Evolutionary conservation across 2,888 invertebrate species (phyloP).

Genomic region (Eupithecia dodoneata): DNA sequence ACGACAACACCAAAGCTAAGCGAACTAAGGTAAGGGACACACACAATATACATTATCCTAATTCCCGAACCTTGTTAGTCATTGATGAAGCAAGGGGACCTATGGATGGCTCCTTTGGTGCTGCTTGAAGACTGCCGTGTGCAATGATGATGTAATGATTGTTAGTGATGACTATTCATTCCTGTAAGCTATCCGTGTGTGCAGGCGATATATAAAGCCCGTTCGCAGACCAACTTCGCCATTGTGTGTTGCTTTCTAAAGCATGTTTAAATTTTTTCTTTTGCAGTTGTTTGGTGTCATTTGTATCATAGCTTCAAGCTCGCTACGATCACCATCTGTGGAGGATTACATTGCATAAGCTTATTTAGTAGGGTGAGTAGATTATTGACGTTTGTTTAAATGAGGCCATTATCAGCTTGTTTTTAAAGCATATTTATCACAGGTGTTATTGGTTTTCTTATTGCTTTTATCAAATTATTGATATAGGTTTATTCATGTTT

Average conservation of each 20-base stretch:
- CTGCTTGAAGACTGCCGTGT: conserved; percentile 76
- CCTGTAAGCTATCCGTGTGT: conserved; percentile 81
- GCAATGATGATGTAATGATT: conserved; percentile 70
- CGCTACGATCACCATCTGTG: conserved; percentile 85
- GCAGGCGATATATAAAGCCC: conserved; percentile 81
- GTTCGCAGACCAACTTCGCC: conserved; percentile 73
- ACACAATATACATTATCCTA: conserved; percentile 56
- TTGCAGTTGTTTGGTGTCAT: conserved; percentile 85
- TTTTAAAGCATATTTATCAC: background rate
- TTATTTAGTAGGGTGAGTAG: conserved; percentile 69
- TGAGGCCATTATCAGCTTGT: conserved; percentile 33
- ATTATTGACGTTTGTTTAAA: conserved; percentile 45
- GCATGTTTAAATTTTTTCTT: conserved; percentile 85
- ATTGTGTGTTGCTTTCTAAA: conserved; percentile 77
- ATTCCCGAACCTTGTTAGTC: conserved; percentile 73
- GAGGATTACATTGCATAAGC: conserved; percentile 83
- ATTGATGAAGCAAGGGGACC: conserved; percentile 72
- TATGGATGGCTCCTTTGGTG: conserved; percentile 71
- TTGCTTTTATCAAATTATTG: conserved; percentile 14
- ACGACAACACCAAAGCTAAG: conserved; percentile 56
- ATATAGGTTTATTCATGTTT: conserved; percentile 23
- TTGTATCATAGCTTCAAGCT: conserved; percentile 85
- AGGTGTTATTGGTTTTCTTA: background rate
- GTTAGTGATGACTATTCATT: conserved; percentile 74
- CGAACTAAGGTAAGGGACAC: conserved; percentile 58